Base-by-base conservation (phyloP, 2,797 vertebrate genomes). In the Urophycis tenuis region DNA sequence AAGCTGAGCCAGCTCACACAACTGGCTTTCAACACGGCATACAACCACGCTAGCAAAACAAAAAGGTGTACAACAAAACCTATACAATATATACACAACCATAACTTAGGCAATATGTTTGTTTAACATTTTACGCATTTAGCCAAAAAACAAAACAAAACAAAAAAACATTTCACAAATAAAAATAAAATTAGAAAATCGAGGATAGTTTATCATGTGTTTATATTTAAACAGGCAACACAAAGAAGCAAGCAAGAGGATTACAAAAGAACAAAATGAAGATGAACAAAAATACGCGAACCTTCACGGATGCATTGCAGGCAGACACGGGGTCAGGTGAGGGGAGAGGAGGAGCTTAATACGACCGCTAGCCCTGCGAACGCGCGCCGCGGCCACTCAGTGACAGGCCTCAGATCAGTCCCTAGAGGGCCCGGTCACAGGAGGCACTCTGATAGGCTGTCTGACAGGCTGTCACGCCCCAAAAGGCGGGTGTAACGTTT, bases 181-280 rank as follows among this genome's bases (percentile, higher is more conserved):
- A 79, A 87, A 93, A 93, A 93, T 93, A 94, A 93, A 93, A 93
- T 94, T 79, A 90, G 81, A 86, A 84, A 89, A 67, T 25, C 88
- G 87, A 90, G 80, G 74, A 88, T 84, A 87, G 80, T 75, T 53
- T 85, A 78, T 86, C 91, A 86, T 85, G 78, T 75, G 73, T 80
- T 77, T 67, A 67, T 67, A 81, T 77, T 72, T 45, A 31, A 79
- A 88, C 90, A 82, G 81, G 77, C 76, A 91, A 90, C 86, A 92
- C 86, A 83, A 91, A 92, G 85, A 91, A 85, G 90, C 91, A 92
- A 90, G 91, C 91, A 91, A 88, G 80, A 84, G 76, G 79, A 84
- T 83, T 87, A 92, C 77, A 33, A 71, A 73, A 19, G 81, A 89
- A 88, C 72, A 75, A 85, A 91, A 89, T 82, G 83, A 86, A 88